Percentiles rank a stretch among this genome's conserved stretches.
These are phyloP conservation scores for Hemitrygon akajei DNA, from an alignment of 2,797 vertebrate species.

Conservation along the genomic window DNA sequence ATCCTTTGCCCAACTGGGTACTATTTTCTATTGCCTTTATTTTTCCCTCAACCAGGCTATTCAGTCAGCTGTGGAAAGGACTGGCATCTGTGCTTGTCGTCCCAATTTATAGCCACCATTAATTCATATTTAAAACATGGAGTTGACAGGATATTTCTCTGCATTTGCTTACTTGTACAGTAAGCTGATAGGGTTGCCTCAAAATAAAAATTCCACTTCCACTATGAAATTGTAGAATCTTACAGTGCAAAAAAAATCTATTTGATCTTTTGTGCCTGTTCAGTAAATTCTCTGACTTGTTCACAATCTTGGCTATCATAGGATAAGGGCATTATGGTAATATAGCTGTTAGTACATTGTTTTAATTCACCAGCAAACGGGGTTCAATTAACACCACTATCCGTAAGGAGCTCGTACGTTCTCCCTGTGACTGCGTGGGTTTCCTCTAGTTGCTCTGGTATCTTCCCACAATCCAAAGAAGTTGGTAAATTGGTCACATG, in stretches of 20 bases:
- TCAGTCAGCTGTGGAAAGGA: not conserved
- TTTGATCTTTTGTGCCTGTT: not conserved
- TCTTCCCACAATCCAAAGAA: no score
- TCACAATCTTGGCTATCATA: not conserved
- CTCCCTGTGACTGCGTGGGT: no score
- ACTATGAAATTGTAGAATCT: not conserved
- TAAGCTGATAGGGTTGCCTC: not conserved
- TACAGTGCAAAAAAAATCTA: not conserved
- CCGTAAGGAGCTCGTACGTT: no score
- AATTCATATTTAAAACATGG: not conserved
- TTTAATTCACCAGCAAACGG: no score
- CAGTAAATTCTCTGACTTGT: not conserved
- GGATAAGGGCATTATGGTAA: no score
- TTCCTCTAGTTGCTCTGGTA: no score
- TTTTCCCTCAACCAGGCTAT: not conserved
- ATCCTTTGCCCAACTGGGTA: not conserved
- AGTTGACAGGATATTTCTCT: not conserved
- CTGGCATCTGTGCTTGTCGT: not conserved
- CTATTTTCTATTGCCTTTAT: not conserved
- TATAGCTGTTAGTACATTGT: no score
- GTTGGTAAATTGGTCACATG: no score
- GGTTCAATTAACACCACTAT: no score
- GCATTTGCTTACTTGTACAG: not conserved
- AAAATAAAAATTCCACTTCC: not conserved
- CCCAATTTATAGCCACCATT: not conserved